Evolutionary conservation across 2,113 vertebrate genomes (phyloP), one percentile per base, ranked within the genome.

Genomic region (Onychostoma macrolepis): DNA sequence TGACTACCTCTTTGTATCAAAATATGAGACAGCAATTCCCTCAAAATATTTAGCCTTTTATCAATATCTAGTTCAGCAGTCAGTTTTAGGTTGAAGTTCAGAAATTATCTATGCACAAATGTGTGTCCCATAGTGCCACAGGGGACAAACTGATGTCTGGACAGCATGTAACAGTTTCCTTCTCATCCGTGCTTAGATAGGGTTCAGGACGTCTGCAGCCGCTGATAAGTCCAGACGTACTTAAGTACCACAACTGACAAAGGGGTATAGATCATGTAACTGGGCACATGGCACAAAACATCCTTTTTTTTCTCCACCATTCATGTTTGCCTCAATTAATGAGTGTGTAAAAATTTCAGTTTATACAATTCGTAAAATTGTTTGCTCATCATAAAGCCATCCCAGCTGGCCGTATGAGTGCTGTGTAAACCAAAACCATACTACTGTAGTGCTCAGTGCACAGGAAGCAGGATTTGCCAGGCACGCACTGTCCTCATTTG

Each of bases 201-300:
- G 88, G 75, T 78, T 85, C 88, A 91, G 92, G 91, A 93, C 89
- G 91, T 92, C 93, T 95, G 93, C 82, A 24, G 65, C 58, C 63
- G 38, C 90, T 94, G 95, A 95, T 95, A 95, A 94, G 89, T 94
- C 87, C 77, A 88, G 81, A 89, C 83, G 48, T 89, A 89, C 86
- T 63, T 85, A 85, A 87, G 87, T 75, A 65, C 88, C 89, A 87
- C 90, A 94, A 93, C 93, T 75, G 92, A 88, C 87, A 21, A 84
- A 86, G 79, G 86, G 30, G 88, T 90, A 91, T 76, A 90, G 92
- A 91, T 94, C 93, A 90, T 67, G 86, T 43, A 87, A 41, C 26
- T 56, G 85, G 91, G 92, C 86, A 74, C 88, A 92, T 92, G 93
- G 93, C 86, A 69, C 80, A 43, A 24, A 28, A 26, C 28, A 36